Base-by-base conservation (phyloP, 2,888 invertebrate species). In the Drosophila neonasuta region DNA sequence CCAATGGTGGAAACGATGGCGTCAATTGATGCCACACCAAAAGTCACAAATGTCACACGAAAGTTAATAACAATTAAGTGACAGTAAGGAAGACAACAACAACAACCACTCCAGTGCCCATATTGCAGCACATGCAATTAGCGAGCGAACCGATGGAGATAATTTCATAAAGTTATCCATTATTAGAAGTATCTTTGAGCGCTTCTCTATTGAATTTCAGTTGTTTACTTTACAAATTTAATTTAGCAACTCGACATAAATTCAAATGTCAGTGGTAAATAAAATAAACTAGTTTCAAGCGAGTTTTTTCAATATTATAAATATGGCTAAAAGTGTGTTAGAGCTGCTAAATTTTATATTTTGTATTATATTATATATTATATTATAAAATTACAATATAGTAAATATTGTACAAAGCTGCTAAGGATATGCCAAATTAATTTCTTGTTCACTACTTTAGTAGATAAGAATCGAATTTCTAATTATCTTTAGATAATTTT, bases 31-130 rank as follows among this genome's bases (percentile, higher is more conserved):
- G 46, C 74, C 81, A 85, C 86, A 74, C 83, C 80, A 71, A 66
- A 51, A 82, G 81, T 86, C 87, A 85, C 87, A 81, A 77, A 86
- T 81, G 81, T 81, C 81, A 81, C 88, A 79, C 80, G 71, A 84
- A 87, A 86, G 79, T 86, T 86, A 87, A 87, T 86, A 87, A 75
- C 85, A 86, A 85, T 84, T 79, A 84, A 87, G 67, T 61, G 56
- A 45, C 48, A 45, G 7, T 50, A 56, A 48, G 55, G 68, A 46
- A 49, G 8, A 10, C 29, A 29, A 15, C 56, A 36, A 46, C 39
- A 50, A 10, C 4, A 13, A 15, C 59, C 6, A 39, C 66, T 59
- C 34, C 65, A 57, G 36, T 57, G 45, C 15, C 56, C 10, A 36
- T 6, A 69, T 36, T 59, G 62, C 41, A 44, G 24, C 20, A 56